phyloP scores from a whole-genome alignment of 64 coral and sea anemone species.

The Astreopora myriophthalma region DNA sequence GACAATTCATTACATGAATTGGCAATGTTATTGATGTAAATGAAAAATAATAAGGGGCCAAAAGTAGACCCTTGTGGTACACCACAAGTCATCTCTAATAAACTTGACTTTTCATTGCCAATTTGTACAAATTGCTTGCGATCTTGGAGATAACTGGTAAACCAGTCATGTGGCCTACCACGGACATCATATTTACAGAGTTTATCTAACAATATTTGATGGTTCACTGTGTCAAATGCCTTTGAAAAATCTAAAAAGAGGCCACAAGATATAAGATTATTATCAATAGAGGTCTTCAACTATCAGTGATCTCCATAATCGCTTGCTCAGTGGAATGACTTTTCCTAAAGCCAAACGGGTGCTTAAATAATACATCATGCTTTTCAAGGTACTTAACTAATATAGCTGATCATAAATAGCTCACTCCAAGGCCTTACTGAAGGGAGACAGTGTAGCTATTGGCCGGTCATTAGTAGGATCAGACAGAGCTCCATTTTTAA shows the following conservation, averaged over 20 bases:
- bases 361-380: neutral
- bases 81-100: too few species aligned
- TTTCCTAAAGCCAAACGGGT: constrained; percentile 8
- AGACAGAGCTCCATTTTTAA: too few species aligned
- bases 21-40: too few species aligned
- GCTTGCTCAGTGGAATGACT: neutral
- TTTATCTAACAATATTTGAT: neutral
- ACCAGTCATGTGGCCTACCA: neutral
- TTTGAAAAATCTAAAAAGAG: neutral
- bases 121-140: neutral
- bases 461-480: neutral
- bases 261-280: neutral
- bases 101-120: too few species aligned
- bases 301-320: neutral
- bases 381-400: neutral
- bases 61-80: too few species aligned
- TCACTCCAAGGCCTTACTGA: neutral
- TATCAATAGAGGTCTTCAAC: neutral
- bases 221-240: neutral
- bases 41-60: too few species aligned
- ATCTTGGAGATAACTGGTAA: neutral
- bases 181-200: neutral
- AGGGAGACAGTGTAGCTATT: constrained; percentile 17
- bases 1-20: neutral
- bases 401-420: too few species aligned